Evolutionary conservation across 92 coral and sea anemone species (phyloP).

Genomic region (Metridium senile): DNA sequence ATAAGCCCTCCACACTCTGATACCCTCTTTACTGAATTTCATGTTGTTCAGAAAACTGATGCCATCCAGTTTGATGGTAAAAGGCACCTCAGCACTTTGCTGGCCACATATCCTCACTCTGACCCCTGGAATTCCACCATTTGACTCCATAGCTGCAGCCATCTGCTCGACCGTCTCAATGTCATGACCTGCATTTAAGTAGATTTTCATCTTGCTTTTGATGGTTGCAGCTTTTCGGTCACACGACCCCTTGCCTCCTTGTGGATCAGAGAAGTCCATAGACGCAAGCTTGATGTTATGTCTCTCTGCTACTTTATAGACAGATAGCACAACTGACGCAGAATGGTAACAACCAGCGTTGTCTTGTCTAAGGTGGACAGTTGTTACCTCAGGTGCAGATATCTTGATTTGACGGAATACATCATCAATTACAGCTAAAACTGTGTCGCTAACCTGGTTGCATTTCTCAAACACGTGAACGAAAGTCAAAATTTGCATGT

Average conservation of each 20-base stretch:
- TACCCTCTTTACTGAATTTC: slow-evolving; percentile 23
- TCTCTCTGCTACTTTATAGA: slow-evolving; percentile 20
- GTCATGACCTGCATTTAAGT: slow-evolving; percentile 38
- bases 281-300: slow-evolving; percentile 7
- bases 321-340: background rate
- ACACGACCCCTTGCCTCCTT: slow-evolving; percentile 61
- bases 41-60: slow-evolving; percentile 40
- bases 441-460: slow-evolving; percentile 41
- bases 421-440: slow-evolving; percentile 34
- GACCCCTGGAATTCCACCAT: slow-evolving; percentile 28
- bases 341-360: slow-evolving; percentile 54
- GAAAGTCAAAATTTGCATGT: slow-evolving; percentile 39
- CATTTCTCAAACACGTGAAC: slow-evolving; percentile 37
- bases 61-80: slow-evolving; percentile 31
- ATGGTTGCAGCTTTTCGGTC: slow-evolving; percentile 56
- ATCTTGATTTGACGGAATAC: slow-evolving; percentile 23
- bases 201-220: slow-evolving; percentile 25
- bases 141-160: slow-evolving; percentile 32
- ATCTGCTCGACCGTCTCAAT: slow-evolving; percentile 42
- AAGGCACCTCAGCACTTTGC: background rate
- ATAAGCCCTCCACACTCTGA: slow-evolving; percentile 32
- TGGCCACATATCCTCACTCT: slow-evolving; percentile 32
- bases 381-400: slow-evolving; percentile 31
- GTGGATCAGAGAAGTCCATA: slow-evolving; percentile 59
- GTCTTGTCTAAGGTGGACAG: slow-evolving; percentile 34